These are phyloP conservation scores for Callionymus lyra DNA, from an alignment of 2,113 vertebrate genomes.

Conservation along the genomic window DNA sequence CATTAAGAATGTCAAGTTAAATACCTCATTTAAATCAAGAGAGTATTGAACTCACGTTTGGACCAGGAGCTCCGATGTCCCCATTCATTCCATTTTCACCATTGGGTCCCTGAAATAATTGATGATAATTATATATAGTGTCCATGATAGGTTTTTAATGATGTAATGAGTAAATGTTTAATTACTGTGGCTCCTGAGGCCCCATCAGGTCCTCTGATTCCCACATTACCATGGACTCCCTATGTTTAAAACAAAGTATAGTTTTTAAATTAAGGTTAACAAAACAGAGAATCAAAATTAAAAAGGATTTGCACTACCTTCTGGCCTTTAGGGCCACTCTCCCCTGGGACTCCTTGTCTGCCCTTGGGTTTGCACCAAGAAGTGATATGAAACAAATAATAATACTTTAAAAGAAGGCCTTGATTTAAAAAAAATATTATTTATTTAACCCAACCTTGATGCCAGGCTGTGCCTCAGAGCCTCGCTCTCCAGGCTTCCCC, in stretches of 20 bases:
- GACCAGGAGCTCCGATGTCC: conserved; percentile 39
- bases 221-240: conserved; percentile 53
- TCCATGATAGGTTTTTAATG: too few relatives aligned
- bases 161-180: background rate
- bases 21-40: too few relatives aligned
- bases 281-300: too few relatives aligned
- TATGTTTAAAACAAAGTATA: conserved; percentile 21
- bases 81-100: conserved; percentile 51
- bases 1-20: too few relatives aligned
- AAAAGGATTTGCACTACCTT: conserved; percentile 39
- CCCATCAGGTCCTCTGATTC: conserved; percentile 58
- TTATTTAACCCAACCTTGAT: conserved; percentile 59
- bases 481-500: conserved; percentile 60
- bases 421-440: background rate
- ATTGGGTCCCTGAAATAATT: conserved; percentile 43
- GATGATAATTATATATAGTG: too few relatives aligned
- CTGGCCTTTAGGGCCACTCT: conserved; percentile 51
- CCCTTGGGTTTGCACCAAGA: conserved; percentile 39
- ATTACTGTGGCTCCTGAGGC: conserved; percentile 47
- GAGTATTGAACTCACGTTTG: conserved; percentile 31
- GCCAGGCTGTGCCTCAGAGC: conserved; percentile 68
- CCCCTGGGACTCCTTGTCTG: conserved; percentile 39
- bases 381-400: too few relatives aligned
- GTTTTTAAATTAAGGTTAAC: background rate
- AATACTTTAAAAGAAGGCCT: too few relatives aligned